phyloP scores from a whole-genome alignment of 2,113 vertebrate genomes.

The Pelecanoides urinatrix region DNA sequence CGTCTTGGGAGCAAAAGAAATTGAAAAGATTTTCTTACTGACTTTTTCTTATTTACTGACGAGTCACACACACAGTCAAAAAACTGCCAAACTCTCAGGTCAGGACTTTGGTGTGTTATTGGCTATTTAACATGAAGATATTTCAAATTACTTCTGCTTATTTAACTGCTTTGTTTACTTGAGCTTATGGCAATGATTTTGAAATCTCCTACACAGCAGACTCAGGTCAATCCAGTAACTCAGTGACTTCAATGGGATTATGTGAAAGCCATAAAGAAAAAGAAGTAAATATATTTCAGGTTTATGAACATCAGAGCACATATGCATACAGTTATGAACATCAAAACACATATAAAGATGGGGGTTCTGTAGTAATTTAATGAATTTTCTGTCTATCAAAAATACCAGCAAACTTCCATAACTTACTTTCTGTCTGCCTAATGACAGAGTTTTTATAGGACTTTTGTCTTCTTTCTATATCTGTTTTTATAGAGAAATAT shows the following conservation, averaged over 20 bases:
- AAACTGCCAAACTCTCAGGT: background rate
- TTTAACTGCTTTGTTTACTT: background rate
- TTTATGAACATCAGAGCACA: background rate
- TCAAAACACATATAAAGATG: background rate
- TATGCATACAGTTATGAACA: background rate
- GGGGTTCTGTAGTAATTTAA: background rate
- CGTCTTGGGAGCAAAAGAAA: background rate
- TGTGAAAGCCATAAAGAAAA: background rate
- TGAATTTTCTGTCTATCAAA: background rate
- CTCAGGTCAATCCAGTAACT: background rate
- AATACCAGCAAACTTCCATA: background rate
- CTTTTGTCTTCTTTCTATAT: background rate
- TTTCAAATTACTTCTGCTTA: background rate
- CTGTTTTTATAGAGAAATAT: background rate
- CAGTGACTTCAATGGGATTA: background rate
- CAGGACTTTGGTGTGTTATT: background rate
- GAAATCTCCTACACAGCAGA: background rate
- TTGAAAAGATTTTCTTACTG: background rate
- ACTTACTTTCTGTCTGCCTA: background rate
- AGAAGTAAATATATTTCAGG: background rate
- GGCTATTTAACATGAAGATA: background rate
- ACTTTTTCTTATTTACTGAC: background rate
- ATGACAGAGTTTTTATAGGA: background rate
- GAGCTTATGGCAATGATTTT: background rate
- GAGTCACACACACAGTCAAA: background rate